These are phyloP conservation scores for Urocitellus parryii DNA, from an alignment of 2,113 vertebrate genomes.

Conservation along the genomic window DNA sequence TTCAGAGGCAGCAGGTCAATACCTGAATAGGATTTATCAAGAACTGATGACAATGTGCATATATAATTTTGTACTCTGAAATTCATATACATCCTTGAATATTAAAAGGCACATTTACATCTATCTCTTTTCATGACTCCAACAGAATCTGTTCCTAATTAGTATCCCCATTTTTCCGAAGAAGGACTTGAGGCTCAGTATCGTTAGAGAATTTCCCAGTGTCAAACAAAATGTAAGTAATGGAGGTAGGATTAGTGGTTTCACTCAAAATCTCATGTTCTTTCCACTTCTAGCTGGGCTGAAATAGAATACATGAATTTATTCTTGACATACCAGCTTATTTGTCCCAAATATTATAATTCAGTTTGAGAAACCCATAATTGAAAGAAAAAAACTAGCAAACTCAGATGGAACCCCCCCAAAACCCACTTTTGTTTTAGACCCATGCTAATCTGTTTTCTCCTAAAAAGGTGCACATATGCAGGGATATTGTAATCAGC, in stretches of 20 bases:
- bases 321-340: conserved; percentile 17
- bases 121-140: conserved; percentile 25
- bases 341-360: conserved; percentile 64
- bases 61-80: conserved; percentile 52
- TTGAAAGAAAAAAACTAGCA: conserved; percentile 55
- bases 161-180: conserved; percentile 59
- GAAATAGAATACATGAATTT: conserved; percentile 26
- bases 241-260: not conserved
- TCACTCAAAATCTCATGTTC: conserved; percentile 41
- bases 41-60: conserved; percentile 49
- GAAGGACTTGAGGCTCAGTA: conserved; percentile 34
- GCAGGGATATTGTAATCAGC: conserved; percentile 70
- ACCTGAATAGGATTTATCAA: conserved; percentile 57
- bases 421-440: not conserved
- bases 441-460: conserved; percentile 61
- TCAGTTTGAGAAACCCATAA: conserved; percentile 17
- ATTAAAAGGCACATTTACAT: conserved; percentile 72
- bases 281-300: conserved; percentile 5
- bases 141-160: conserved; percentile 71
- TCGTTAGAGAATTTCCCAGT: conserved; percentile 33
- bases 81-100: conserved; percentile 70
- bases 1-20: conserved; percentile 62
- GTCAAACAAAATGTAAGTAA: conserved; percentile 53
- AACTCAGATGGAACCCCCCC: not conserved
- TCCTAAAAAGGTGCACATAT: conserved; percentile 65